Evolutionary conservation across 2,888 invertebrate genomes (phyloP), one percentile per base, ranked within the genome.

Genomic region (Mythimna impura): DNA sequence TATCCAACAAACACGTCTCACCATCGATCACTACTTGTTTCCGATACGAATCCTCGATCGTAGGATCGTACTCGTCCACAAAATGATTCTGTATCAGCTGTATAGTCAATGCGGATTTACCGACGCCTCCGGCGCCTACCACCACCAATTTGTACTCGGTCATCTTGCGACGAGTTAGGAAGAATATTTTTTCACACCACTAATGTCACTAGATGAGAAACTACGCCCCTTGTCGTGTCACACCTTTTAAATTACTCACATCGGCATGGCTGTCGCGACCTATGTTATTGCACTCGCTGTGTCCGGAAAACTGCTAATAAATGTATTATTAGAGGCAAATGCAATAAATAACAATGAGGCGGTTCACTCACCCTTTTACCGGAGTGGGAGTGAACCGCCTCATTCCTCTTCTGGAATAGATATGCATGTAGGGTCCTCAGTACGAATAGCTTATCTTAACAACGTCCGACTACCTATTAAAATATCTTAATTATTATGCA

Each of bases 21-120:
- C 99, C 99, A 96, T 99, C 99, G 62, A 97, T 97, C 82, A 97
- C 97, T 85, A 97, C 97, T 97, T 99, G 99, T 96, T 99, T 99
- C 89, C 99, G 97, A 96, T 99, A 99, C 71, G 99, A 99, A 96
- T 99, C 99, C 97, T 99, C 99, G 93, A 99, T 99, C 76, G 99
- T 99, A 70, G 99, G 99, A 96, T 99, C 99, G 96, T 99, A 99
- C 95, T 99, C 99, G 95, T 99, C 99, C 86, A 98, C 98, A 96
- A 98, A 98, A 97, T 99, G 99, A 96, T 99, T 99, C 94, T 99
- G 99, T 93, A 99, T 99, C 88, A 99, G 97, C 95, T 99, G 99
- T 96, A 99, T 99, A 90, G 99, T 99, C 91, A 99, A 97, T 91
- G 99, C 99, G 92, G 99, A 99, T 97, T 99, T 99, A 89, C 99